phyloP scores from a whole-genome alignment of 2,888 invertebrate genomes.

The Apamea crenata region DNA sequence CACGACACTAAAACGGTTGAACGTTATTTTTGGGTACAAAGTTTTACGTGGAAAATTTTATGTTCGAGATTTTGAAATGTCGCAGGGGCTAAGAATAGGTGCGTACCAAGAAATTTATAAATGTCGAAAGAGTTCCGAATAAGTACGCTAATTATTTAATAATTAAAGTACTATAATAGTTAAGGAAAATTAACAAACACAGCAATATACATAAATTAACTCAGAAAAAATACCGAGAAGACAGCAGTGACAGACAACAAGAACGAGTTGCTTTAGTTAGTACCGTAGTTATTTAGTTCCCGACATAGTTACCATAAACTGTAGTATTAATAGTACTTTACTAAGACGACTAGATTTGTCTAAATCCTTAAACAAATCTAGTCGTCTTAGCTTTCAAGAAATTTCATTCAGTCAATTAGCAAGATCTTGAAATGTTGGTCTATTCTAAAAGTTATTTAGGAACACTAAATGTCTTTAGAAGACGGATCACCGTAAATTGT shows the following conservation, averaged over 20 bases:
- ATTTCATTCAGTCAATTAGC: neutral
- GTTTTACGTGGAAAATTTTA: neutral
- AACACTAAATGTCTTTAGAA: neutral
- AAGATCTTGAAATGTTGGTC: neutral
- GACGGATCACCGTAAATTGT: neutral
- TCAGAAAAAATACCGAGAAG: neutral
- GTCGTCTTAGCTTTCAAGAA: neutral
- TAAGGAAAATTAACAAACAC: neutral
- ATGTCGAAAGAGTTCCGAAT: neutral
- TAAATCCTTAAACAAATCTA: too few relatives aligned
- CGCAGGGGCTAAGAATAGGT: neutral
- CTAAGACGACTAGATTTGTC: neutral
- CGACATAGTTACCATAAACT: neutral
- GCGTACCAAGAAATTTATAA: neutral
- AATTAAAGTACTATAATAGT: neutral
- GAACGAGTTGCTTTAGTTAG: neutral
- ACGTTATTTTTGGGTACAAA: conserved; percentile 2
- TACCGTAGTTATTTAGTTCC: neutral
- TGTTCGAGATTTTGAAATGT: conserved; percentile 1
- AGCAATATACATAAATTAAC: neutral
- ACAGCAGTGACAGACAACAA: neutral
- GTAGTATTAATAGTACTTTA: neutral
- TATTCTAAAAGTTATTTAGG: neutral
- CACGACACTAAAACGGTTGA: conserved; percentile 2
- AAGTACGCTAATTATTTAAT: neutral